A percentile compares a stretch with the other conserved stretches of the same genome.
Conservation (phyloP, 2,888 invertebrate genomes). For the Papilio demoleus region DNA sequence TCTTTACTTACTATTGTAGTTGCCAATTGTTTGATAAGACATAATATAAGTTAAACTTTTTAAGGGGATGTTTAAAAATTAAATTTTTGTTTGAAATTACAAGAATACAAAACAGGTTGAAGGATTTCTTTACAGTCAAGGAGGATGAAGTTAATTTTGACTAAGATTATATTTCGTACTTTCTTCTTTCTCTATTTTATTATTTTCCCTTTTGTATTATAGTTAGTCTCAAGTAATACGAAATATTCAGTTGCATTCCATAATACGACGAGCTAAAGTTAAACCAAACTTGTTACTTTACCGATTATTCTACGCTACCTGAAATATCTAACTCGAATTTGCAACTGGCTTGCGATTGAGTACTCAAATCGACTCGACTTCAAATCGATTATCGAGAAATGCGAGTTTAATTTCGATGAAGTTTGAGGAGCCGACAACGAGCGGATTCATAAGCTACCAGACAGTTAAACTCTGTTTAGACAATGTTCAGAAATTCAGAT, state of each 20-base stretch:
- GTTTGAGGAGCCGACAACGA: conserved; percentile 51
- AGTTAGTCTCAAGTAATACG: neutral
- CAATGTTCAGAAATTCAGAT: conserved; percentile 52
- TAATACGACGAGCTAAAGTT: neutral
- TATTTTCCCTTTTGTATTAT: neutral
- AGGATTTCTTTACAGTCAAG: too few relatives aligned
- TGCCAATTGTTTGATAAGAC: conserved; percentile 1
- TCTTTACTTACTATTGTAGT: neutral
- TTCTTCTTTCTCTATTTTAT: neutral
- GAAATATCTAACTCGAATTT: conserved; percentile 52
- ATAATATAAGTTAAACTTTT: neutral
- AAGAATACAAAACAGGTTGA: too few relatives aligned
- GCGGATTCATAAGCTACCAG: conserved; percentile 52
- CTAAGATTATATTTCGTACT: neutral
- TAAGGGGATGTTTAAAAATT: neutral
- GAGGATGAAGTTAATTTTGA: neutral
- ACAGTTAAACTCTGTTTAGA: conserved; percentile 57
- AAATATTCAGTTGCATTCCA: neutral
- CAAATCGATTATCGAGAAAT: conserved; percentile 70
- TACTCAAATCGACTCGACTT: conserved; percentile 67
- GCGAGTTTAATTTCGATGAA: conserved; percentile 60
- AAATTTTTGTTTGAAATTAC: neutral
- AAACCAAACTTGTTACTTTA: conserved; percentile 29
- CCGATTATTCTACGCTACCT: conserved; percentile 47
- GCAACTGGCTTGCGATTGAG: conserved; percentile 62